phyloP scores from a whole-genome alignment of 2,113 vertebrate genomes.

The Coreoperca whiteheadi region DNA sequence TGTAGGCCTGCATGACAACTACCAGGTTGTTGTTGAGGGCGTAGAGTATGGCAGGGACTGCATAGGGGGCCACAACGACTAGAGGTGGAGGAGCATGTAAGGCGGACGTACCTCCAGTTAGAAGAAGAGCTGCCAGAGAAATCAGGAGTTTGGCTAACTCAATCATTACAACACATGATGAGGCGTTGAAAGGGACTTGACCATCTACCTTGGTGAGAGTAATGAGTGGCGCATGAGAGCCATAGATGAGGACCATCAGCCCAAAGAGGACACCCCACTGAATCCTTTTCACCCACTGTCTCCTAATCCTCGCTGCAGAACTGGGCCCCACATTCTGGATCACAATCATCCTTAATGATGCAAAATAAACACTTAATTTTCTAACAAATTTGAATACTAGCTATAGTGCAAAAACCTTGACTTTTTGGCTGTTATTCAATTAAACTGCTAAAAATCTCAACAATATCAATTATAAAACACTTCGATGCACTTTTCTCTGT shows the following conservation, averaged over 20 bases:
- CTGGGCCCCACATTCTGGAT: constrained; percentile 63
- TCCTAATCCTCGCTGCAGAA: constrained; percentile 46
- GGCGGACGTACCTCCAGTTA: constrained; percentile 58
- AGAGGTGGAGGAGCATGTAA: constrained; percentile 38
- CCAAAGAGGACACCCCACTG: constrained; percentile 88
- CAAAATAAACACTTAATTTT: constrained; percentile 38
- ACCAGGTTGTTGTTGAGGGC: constrained; percentile 96
- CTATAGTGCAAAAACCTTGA: constrained; percentile 17
- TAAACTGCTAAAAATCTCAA: constrained; percentile 4
- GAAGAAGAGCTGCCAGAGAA: constrained; percentile 81
- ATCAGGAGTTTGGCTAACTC: constrained; percentile 89
- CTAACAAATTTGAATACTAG: neutral
- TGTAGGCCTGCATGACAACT: constrained; percentile 93
- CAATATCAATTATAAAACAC: constrained; percentile 25
- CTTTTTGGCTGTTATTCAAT: neutral
- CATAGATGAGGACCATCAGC: constrained; percentile 89
- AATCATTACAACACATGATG: constrained; percentile 89
- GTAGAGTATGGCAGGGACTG: constrained; percentile 91
- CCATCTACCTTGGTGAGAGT: constrained; percentile 88
- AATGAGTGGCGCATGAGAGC: constrained; percentile 93
- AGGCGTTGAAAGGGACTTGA: constrained; percentile 89
- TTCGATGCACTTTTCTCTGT: constrained; percentile 7
- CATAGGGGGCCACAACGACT: constrained; percentile 83
- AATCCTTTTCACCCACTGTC: constrained; percentile 55
- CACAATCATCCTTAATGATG: constrained; percentile 77